Evolutionary conservation across 1,140 invertebrate species (phyloP), one percentile per base, ranked within the genome.

Genomic region (Lasioglossum baleicum): DNA sequence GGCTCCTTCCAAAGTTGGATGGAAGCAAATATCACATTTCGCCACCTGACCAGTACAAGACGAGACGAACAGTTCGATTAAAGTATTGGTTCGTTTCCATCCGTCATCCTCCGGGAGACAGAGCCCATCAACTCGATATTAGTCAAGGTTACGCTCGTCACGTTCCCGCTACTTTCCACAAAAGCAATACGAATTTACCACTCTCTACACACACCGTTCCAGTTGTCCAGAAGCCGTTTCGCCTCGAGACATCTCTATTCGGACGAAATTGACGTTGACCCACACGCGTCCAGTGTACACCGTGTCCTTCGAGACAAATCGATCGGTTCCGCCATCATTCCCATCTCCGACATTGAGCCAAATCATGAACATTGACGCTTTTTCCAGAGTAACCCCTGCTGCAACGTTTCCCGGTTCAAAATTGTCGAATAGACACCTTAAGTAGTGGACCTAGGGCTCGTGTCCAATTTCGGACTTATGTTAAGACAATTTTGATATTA

Each of bases 261-360:
- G 15, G 20, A 20, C 13, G 35, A 15, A 42, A 31, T 42, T 13
- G 22, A 48, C 4, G 56, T 17, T 26, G 22, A 61, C 11, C 75
- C n/a, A 22, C 17, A 22, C 56, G 65, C 51, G 48, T 65, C 13
- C 15, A 15, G 65, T 35, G 48, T 65, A 53, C 51, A 53, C 15
- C 51, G 51, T 53, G 6, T 15, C 42, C 13, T 26, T 71, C 58
- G 26, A n/a, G 58, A 63, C 75, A 44, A 76, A 76, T 76, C 75
- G 65, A 76, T 76, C 75, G 20, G 75, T 76, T 69, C 65, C 75
- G 6, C 22, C 61, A 31, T 7, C 40, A 51, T 22, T 65, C 31
- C 71, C 44, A 22, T 64, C 7, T 10, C 1, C 17, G 40, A 35
- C 72, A 44, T 35, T 11, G 1, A 56, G 42, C 13, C 20, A 0